Evolutionary conservation across 2,888 invertebrate genomes (phyloP).

Genomic region (Athetis lepigone): DNA sequence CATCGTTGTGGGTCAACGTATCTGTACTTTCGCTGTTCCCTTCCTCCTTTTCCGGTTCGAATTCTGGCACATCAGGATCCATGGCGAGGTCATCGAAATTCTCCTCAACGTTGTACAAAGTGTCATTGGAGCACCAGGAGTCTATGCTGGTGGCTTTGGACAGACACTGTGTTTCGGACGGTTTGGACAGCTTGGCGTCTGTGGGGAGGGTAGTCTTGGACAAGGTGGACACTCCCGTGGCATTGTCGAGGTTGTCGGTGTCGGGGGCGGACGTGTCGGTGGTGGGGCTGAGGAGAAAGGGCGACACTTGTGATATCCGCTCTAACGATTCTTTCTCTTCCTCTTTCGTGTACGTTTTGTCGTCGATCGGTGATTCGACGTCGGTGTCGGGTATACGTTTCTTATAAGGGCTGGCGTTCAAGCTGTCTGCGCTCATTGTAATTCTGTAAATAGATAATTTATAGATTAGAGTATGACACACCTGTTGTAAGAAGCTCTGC

Average conservation of each 20-base stretch:
- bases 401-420: slow-evolving; percentile 82
- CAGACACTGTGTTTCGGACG: slow-evolving; percentile 84
- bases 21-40: slow-evolving; percentile 83
- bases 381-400: slow-evolving; percentile 64
- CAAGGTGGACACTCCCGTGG: slow-evolving; percentile 84
- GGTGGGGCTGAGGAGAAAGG: slow-evolving; percentile 84
- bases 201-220: slow-evolving; percentile 88
- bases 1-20: slow-evolving; percentile 84
- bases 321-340: slow-evolving; percentile 81
- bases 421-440: slow-evolving; percentile 88
- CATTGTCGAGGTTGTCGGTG: slow-evolving; percentile 78
- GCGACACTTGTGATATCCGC: slow-evolving; percentile 85
- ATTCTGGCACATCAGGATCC: slow-evolving; percentile 80
- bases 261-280: slow-evolving; percentile 81
- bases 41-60: slow-evolving; percentile 71
- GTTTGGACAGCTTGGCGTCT: slow-evolving; percentile 87
- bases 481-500: slow-evolving; percentile 41
- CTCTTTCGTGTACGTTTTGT: slow-evolving; percentile 81
- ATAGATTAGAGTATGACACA: slow-evolving; percentile 47
- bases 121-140: slow-evolving; percentile 92
- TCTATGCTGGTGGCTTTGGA: slow-evolving; percentile 91
- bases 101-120: slow-evolving; percentile 92
- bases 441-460: slow-evolving; percentile 73
- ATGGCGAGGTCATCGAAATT: slow-evolving; percentile 87
- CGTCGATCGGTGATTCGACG: slow-evolving; percentile 76